Evolutionary conservation across 2,888 invertebrate species (phyloP), one percentile per base, ranked within the genome.

Genomic region (Diplolepis rosae): DNA sequence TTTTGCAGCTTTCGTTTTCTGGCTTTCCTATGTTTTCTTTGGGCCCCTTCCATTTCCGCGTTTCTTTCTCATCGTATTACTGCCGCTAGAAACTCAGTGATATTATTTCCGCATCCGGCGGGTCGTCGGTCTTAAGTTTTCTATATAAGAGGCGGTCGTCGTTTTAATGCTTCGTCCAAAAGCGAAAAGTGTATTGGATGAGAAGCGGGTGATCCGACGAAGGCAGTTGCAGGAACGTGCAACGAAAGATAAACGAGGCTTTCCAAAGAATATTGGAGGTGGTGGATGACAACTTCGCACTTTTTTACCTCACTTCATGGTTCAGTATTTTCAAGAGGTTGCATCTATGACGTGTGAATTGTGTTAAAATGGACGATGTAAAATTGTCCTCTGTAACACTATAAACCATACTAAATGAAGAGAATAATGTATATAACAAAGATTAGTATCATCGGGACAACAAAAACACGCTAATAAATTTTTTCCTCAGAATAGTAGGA

Each of bases 1-100:
- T 72, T n/a, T 45, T 72, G 66, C 76, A 74, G 76, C 78, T 75
- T 68, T 65, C 76, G 30, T 30, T 15, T 61, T 66, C 73, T 56
- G 6, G 54, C 32, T n/a, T n/a, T 56, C 39, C 67, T 70, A 65
- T 61, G 51, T 68, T 73, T 71, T 52, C 68, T 65, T 68, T 65
- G 28, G 61, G 48, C 65, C 56, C 48, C 35, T 67, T 71, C 73
- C 48, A 68, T 39, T 71, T 61, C 24, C 39, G 24, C 39, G 5
- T 61, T 61, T 61, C 61, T 61, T 61, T 39, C 61, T 61, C 61
- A 39, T 61, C 61, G 50, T 56, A 61, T 71, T 72, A 72, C 71
- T 67, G 61, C 70, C 69, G 65, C 51, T 52, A 27, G 48, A 54
- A 42, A 66, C 67, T 65, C 70, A 30, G 68, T 69, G 45, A 71